Conservation (phyloP, 2,797 vertebrate species). For the Calcarius lapponicus region DNA sequence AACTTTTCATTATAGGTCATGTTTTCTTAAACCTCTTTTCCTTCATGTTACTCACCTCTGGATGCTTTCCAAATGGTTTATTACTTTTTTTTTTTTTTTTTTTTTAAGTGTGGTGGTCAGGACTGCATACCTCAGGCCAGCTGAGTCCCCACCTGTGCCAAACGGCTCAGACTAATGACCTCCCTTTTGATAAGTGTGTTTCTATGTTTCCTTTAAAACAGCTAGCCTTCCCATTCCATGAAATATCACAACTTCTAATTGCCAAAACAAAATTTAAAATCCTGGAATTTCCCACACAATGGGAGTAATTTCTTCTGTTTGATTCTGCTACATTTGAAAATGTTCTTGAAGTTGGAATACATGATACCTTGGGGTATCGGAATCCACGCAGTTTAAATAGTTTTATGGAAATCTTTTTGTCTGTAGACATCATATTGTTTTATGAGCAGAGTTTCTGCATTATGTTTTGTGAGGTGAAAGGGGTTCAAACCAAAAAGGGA, state of each 20-base stretch:
- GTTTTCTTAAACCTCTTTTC: constrained; percentile 61
- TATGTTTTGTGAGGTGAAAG: not conserved
- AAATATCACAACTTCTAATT: not conserved
- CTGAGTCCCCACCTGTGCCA: constrained; percentile 45
- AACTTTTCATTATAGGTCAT: constrained; percentile 59
- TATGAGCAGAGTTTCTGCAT: not conserved
- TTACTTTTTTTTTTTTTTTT: not conserved
- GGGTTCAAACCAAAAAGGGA: not conserved
- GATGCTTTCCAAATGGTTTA: constrained; percentile 52
- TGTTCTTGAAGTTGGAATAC: not conserved
- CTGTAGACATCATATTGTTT: not conserved
- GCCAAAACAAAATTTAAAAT: constrained; percentile 3
- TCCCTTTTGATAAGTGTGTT: not conserved
- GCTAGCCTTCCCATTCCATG: not conserved
- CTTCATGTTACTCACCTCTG: constrained; percentile 17
- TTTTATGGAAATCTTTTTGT: not conserved
- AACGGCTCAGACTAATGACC: not conserved
- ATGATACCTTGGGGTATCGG: not conserved
- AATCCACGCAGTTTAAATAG: not conserved
- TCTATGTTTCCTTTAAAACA: not conserved
- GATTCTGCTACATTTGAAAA: not conserved
- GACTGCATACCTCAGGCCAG: constrained; percentile 34
- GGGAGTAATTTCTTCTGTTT: not conserved
- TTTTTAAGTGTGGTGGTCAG: constrained; percentile 34
- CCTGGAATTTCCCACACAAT: not conserved